Evolutionary conservation across 2,888 invertebrate genomes (phyloP), one percentile per base, ranked within the genome.

Genomic region (Ichneumoninae sp.): DNA sequence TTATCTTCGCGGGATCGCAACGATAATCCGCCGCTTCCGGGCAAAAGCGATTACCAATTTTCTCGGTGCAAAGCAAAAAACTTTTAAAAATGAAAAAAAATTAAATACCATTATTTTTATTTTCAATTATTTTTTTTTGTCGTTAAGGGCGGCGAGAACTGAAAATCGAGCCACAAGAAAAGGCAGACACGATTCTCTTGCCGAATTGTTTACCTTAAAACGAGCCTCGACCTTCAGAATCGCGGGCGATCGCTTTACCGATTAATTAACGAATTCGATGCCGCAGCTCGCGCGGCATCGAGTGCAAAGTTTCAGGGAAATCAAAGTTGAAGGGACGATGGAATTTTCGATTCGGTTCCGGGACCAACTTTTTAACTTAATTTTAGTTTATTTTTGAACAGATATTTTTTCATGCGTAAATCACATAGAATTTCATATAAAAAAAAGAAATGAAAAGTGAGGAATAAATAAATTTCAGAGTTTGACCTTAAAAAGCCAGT

Each of bases 1-100:
- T 68, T 76, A 76, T 76, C 75, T 36, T 60, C 69, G 13, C 26
- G 54, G 26, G n/a, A 33, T 52, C 13, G 36, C 26, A 3, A 47
- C 54, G 13, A 26, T 26, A 6, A 36, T 36, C n/a, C 36, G 1
- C 10, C 7, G 68, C 54, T 68, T 60, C 47, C 75, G 68, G 22
- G 13, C 33, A 16, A 50, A 47, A 19, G 50, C 26, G 52, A 65
- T 22, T 65, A 54, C 66, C 33, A 26, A 69, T 75, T 54, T 69
- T 47, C 36, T 16, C 13, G 13, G 57, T 10, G 22, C 8, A 22
- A 40, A 40, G 8, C 10, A 40, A 40, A 40, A 40, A 40, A 26
- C 2, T 3, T 26, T 3, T 0, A 26, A 26, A 26, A 26, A 26
- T 26, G 3, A 3, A 26, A 26, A 26, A 26, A 3, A 26, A 26